Evolutionary conservation across 2,797 vertebrate genomes (phyloP), one percentile per base, ranked within the genome.

Genomic region (Gymnoscopelus braueri): DNA sequence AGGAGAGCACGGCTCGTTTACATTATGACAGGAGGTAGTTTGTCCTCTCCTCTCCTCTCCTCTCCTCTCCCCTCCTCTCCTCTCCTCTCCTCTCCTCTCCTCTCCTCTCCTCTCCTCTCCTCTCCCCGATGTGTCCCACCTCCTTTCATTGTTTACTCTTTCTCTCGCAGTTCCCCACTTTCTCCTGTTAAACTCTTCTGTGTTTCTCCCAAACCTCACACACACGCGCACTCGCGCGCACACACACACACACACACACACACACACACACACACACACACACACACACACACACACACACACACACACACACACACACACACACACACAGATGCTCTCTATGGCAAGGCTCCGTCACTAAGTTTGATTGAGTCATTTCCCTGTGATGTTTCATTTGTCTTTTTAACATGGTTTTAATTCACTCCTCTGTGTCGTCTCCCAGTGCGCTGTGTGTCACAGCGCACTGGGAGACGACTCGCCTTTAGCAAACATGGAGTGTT

Each of bases 11-110:
- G 82, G 90, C 91, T 94, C 93, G 87, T 95, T 96, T 95, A 94
- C 95, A 96, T 96, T 92, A 95, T 95, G 92, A 90, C 91, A 91
- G 87, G 87, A 91, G 93, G 87, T 93, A 80, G 79, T 93, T 93
- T 93, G 90, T 93, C 80, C 90, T 69, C 77, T 75, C 62, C 77
- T 44, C 79, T 85, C 74, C 84, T 80, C 91, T 87, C 86, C 79
- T 78, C 79, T 87, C 86, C 89, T 88, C 86, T 93, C 91, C 65
- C 49, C 71, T 83, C 65, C 24, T 13, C 15, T 67, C 44, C 55
- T 74, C 64, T 72, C 53, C 55, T 53, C 71, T 7, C 56, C 15
- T 60, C 60, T 9, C 35, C 32, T 88, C 86, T 93, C 91, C 65
- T 51, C 71, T 83, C 65, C 24, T 13, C 15, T 67, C 44, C 55